These are phyloP conservation scores for Drosophila yakuba DNA, from an alignment of 1,140 invertebrate species.

Conservation along the genomic window DNA sequence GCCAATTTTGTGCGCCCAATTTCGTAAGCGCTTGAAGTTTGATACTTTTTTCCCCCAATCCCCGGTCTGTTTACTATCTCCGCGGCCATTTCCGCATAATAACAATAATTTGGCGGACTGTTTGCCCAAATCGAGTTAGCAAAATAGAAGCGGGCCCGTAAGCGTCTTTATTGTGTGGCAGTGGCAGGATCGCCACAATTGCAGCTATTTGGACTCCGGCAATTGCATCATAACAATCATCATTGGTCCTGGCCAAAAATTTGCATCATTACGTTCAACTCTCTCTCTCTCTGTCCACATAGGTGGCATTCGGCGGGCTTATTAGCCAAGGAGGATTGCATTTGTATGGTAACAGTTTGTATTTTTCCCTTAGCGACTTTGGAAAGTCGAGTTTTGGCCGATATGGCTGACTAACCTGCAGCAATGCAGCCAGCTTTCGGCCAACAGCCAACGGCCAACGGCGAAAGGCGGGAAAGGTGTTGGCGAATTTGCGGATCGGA, in stretches of 20 bases:
- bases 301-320: constrained; percentile 59
- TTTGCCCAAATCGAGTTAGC: constrained; percentile 82
- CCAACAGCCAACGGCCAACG: constrained; percentile 41
- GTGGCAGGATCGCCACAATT: constrained; percentile 47
- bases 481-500: constrained; percentile 40
- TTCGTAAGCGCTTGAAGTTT: constrained; percentile 49
- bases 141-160: constrained; percentile 55
- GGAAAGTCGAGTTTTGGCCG: constrained; percentile 43
- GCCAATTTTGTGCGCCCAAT: constrained; percentile 66
- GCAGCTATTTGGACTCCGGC: constrained; percentile 47
- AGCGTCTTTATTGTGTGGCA: constrained; percentile 53
- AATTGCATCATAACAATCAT: constrained; percentile 54
- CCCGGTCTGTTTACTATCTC: constrained; percentile 60
- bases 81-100: constrained; percentile 71
- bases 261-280: constrained; percentile 69
- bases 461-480: constrained; percentile 79
- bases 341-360: constrained; percentile 8
- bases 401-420: constrained; percentile 77
- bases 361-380: constrained; percentile 36
- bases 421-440: constrained; percentile 46
- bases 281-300: constrained; percentile 37
- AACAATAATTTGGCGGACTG: constrained; percentile 77
- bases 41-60: constrained; percentile 15
- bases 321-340: constrained; percentile 63
- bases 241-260: constrained; percentile 41